A percentile compares a stretch with the other conserved stretches of the same genome.
Evolutionary conservation across 2,888 invertebrate species (phyloP).

Genomic region (Anaspis maculata): DNA sequence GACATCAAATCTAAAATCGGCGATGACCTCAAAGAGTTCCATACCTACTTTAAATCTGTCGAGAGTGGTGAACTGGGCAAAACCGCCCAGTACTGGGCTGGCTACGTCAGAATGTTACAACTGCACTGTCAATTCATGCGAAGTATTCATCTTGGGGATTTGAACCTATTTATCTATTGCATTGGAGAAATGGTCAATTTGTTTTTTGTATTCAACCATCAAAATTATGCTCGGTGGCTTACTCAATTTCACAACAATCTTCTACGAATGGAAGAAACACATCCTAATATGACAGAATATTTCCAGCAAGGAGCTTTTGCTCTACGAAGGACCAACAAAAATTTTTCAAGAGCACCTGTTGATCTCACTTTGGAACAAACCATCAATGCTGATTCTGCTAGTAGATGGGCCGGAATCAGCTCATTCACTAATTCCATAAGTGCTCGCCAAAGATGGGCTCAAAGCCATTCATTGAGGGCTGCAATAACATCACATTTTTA

Average conservation of each 20-base stretch:
- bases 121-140: neutral
- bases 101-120: neutral
- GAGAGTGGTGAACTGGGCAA: neutral
- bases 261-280: neutral
- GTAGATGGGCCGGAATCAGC: neutral
- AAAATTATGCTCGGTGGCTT: neutral
- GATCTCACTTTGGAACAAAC: slow-evolving; percentile 25
- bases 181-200: neutral
- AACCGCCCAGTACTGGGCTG: neutral
- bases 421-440: slow-evolving; percentile 21
- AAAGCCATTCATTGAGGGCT: slow-evolving; percentile 18
- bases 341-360: slow-evolving; percentile 22
- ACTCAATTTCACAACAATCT: neutral
- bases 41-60: neutral
- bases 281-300: neutral
- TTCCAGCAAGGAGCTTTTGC: slow-evolving; percentile 7
- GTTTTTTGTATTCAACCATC: neutral
- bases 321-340: slow-evolving; percentile 17
- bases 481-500: slow-evolving; percentile 18
- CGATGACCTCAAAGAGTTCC: no score
- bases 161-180: neutral
- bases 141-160: neutral
- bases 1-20: no score
- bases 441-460: slow-evolving; percentile 24
- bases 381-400: slow-evolving; percentile 15